These are phyloP conservation scores for Sarcoramphus papa DNA, from an alignment of 2,797 vertebrate genomes.

Conservation along the genomic window DNA sequence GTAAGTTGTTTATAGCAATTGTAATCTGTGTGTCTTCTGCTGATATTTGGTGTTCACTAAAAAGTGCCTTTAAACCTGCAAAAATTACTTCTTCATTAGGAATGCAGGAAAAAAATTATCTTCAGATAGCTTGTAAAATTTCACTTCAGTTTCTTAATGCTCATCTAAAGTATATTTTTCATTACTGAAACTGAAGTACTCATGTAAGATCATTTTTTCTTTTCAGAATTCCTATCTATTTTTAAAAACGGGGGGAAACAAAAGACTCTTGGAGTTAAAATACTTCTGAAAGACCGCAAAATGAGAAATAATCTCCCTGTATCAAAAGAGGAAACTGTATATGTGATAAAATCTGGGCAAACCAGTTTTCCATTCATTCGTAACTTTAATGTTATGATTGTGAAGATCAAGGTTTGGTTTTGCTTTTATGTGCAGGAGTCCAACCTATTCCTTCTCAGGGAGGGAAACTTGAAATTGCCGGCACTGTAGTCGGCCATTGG, in stretches of 20 bases:
- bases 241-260: neutral
- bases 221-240: neutral
- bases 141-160: neutral
- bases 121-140: neutral
- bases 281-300: neutral
- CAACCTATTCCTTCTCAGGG: conserved; percentile 89
- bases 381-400: neutral
- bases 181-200: neutral
- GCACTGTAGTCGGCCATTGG: conserved; percentile 95
- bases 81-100: neutral
- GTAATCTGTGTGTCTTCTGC: neutral
- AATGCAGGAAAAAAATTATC: neutral
- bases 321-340: neutral
- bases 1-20: neutral
- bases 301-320: neutral
- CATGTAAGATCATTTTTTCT: neutral
- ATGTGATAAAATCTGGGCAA: neutral
- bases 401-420: conserved; percentile 56
- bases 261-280: neutral
- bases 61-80: neutral
- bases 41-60: neutral
- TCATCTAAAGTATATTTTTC: neutral
- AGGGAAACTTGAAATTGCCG: conserved; percentile 95
- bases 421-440: conserved; percentile 76
- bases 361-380: neutral